Conservation (phyloP, 1,140 invertebrate genomes). For the Drosophila ironensis region DNA sequence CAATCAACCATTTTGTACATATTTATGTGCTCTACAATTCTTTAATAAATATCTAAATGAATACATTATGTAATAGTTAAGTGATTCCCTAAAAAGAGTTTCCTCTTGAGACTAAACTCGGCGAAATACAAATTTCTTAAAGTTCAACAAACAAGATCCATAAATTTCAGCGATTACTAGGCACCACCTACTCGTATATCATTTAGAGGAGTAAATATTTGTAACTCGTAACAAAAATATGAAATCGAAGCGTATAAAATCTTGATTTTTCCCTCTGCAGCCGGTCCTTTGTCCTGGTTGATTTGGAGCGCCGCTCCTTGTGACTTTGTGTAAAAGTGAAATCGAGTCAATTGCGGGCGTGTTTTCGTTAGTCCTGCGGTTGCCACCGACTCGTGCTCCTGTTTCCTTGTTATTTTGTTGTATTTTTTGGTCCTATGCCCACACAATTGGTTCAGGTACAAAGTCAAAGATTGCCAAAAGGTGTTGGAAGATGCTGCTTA, state of each 20-base stretch:
- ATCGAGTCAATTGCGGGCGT: conserved; percentile 68
- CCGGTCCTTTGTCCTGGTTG: not conserved
- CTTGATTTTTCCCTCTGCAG: conserved; percentile 1
- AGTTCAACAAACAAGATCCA: no score
- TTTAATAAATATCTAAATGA: no score
- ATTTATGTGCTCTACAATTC: no score
- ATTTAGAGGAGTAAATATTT: no score
- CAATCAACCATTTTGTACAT: not conserved
- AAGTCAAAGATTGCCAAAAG: conserved; percentile 50
- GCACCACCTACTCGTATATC: no score
- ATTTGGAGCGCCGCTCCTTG: conserved; percentile 2
- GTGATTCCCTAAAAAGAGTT: no score
- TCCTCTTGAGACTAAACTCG: no score
- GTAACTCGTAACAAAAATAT: no score
- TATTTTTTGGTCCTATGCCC: conserved; percentile 25
- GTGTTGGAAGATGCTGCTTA: conserved; percentile 44
- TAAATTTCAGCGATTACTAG: no score
- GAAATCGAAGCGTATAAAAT: not conserved
- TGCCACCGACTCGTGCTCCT: conserved; percentile 31
- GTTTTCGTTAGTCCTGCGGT: conserved; percentile 71
- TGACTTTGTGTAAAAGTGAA: conserved; percentile 51
- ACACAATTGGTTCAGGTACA: conserved; percentile 46
- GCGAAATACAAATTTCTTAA: no score
- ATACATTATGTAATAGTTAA: no score
- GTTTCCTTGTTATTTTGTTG: no score